Evolutionary conservation across 1,140 invertebrate genomes (phyloP).

Genomic region (Octopus sinensis): DNA sequence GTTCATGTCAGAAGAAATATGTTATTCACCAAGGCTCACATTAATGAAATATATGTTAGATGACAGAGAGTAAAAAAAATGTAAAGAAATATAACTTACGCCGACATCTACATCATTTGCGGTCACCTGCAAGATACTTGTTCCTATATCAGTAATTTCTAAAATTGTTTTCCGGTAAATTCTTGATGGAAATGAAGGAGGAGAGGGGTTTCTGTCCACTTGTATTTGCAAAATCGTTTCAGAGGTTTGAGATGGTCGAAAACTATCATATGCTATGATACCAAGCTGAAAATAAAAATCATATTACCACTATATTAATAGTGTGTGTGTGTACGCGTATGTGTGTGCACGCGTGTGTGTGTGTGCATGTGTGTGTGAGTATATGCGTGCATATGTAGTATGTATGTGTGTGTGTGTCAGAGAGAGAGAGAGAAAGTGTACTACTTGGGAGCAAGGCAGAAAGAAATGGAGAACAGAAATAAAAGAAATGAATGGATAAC

Average conservation of each 20-base stretch:
- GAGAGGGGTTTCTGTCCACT: conserved; percentile 74
- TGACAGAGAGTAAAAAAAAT: neutral
- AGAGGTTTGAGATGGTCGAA: conserved; percentile 77
- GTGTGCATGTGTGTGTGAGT: too few relatives aligned
- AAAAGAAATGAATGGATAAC: neutral
- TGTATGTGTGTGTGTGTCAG: too few relatives aligned
- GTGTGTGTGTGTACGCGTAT: too few relatives aligned
- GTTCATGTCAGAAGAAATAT: neutral
- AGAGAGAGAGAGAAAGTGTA: neutral
- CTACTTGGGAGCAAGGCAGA: neutral
- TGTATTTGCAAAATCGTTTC: conserved; percentile 77
- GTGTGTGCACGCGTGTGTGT: too few relatives aligned
- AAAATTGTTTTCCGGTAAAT: conserved; percentile 33
- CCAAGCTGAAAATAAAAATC: conserved; percentile 62
- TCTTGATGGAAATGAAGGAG: conserved; percentile 47
- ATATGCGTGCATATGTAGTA: too few relatives aligned
- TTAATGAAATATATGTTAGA: too few relatives aligned
- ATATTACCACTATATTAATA: neutral
- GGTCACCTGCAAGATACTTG: conserved; percentile 33
- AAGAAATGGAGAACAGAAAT: neutral
- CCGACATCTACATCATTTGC: conserved; percentile 61
- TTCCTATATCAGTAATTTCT: conserved; percentile 39
- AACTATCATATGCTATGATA: conserved; percentile 81
- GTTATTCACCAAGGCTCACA: too few relatives aligned
- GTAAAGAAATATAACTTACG: neutral